A percentile compares a stretch with the other conserved stretches of the same genome.
Conservation (phyloP, 2,113 vertebrate species). For the Hiodon tergisus region DNA sequence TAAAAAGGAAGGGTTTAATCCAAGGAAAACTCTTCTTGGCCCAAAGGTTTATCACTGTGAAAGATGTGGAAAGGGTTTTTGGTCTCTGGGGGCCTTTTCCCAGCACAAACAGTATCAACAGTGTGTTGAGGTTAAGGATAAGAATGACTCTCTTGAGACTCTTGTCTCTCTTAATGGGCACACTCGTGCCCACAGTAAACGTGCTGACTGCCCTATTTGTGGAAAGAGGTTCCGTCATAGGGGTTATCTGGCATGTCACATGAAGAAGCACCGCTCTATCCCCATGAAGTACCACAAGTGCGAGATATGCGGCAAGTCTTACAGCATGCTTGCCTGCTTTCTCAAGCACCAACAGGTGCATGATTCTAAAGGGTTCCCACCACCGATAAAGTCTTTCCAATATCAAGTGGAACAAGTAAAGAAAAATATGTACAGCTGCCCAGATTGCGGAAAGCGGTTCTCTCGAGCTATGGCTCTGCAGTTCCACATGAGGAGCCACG, state of each 20-base stretch:
- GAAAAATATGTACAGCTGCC: constrained; percentile 64
- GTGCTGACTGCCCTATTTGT: constrained; percentile 51
- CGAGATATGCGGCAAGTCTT: constrained; percentile 59
- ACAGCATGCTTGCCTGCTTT: constrained; percentile 63
- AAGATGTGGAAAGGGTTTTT: constrained; percentile 66
- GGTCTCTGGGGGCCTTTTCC: constrained; percentile 65
- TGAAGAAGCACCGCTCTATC: constrained; percentile 48
- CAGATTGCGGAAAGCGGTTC: constrained; percentile 64
- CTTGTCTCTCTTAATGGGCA: constrained; percentile 38
- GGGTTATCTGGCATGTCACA: constrained; percentile 56
- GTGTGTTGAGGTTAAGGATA: constrained; percentile 48
- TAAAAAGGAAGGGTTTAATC: constrained; percentile 58
- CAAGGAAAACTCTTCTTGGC: constrained; percentile 66
- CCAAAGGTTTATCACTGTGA: constrained; percentile 67
- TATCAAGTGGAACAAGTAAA: constrained; percentile 64
- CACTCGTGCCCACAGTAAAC: constrained; percentile 38
- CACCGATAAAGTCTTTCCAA: constrained; percentile 62
- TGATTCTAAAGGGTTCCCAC: constrained; percentile 44
- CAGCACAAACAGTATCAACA: constrained; percentile 62
- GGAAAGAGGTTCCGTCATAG: constrained; percentile 57
- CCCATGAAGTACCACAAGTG: constrained; percentile 59
- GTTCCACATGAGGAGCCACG: constrained; percentile 71
- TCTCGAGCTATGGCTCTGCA: constrained; percentile 66
- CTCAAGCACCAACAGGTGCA: constrained; percentile 63
- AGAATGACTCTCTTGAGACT: constrained; percentile 26